Evolutionary conservation across 2,113 vertebrate genomes (phyloP), one percentile per base, ranked within the genome.

Genomic region (Brachypodius melanocephalos): DNA sequence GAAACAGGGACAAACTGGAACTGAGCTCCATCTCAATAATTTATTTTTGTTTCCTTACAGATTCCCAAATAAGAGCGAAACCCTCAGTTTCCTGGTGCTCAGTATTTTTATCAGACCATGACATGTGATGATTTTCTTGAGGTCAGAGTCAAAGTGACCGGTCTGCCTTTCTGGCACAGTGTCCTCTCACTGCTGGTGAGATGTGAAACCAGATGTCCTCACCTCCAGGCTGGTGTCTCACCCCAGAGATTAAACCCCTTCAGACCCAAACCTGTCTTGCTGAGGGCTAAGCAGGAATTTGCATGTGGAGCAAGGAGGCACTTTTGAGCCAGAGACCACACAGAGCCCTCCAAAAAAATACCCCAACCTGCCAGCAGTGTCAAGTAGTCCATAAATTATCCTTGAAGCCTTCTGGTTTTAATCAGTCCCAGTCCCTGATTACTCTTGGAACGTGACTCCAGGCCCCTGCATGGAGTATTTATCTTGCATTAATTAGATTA

Each of bases 401-500:
- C 80, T 74, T 14, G 36, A 95, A 94, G 26, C 52, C 61, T 95
- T 94, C 94, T 91, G 95, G 96, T 96, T 96, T 95, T 95, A 97
- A 96, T 97, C 97, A 97, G 97, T 58, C 82, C 63, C 48, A 74
- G 57, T 80, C 81, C 75, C 81, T 92, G 92, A 97, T 94, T 82
- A 92, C 88, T 97, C 94, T 94, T 68, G 72, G 93, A 96, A 96
- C 89, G 74, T 94, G 96, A 96, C 96, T 97, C 76, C 80, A n/a
- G 74, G 81, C 76, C 81, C 57, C 65, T 95, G 88, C 89, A n/a
- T 4, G 8, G 81, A 96, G 92, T 97, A 97, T 98, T 98, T 98
- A 97, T 98, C 96, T 95, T 95, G 93, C 96, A 96, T 97, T 97
- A 98, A 98, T 96, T 97, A 98, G 97, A 96, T 94, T 85, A 97